Conservation (phyloP, 2,888 invertebrate species). For the Rhingia campestris region DNA sequence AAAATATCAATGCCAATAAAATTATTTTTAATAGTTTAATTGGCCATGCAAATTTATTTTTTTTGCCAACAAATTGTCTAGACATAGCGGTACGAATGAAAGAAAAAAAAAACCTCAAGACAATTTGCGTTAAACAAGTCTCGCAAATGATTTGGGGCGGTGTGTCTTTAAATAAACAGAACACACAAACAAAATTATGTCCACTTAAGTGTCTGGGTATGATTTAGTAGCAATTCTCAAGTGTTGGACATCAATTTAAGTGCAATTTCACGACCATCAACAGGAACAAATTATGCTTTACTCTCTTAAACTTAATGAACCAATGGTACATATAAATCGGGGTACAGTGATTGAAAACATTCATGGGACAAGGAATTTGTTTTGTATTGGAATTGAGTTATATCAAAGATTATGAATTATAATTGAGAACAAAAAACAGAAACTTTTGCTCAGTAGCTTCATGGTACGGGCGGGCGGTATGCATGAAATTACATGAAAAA, state of each 20-base stretch:
- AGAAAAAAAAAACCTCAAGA: conserved; percentile 16
- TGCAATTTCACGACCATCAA: conserved; percentile 29
- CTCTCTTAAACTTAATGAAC: not conserved
- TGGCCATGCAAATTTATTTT: conserved; percentile 28
- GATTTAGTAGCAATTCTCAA: conserved; percentile 16
- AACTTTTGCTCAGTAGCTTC: too few species aligned
- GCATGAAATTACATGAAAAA: too few species aligned
- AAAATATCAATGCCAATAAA: conserved; percentile 35
- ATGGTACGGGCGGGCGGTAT: too few species aligned
- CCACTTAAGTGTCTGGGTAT: conserved; percentile 26
- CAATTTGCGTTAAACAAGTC: conserved; percentile 10
- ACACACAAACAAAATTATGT: conserved; percentile 1
- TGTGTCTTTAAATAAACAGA: conserved; percentile 16
- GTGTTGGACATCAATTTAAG: conserved; percentile 43
- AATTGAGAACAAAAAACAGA: too few species aligned
- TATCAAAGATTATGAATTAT: too few species aligned
- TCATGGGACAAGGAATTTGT: not conserved
- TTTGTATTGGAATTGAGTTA: too few species aligned
- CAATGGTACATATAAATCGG: not conserved
- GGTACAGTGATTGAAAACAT: not conserved
- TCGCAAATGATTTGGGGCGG: conserved; percentile 17
- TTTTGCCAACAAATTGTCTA: conserved; percentile 46
- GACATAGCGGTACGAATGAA: conserved; percentile 14
- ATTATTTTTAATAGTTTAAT: conserved; percentile 52
- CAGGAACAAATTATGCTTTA: conserved; percentile 14